Base-by-base conservation (phyloP, 2,113 vertebrate species). In the Nerophis lumbriciformis region DNA sequence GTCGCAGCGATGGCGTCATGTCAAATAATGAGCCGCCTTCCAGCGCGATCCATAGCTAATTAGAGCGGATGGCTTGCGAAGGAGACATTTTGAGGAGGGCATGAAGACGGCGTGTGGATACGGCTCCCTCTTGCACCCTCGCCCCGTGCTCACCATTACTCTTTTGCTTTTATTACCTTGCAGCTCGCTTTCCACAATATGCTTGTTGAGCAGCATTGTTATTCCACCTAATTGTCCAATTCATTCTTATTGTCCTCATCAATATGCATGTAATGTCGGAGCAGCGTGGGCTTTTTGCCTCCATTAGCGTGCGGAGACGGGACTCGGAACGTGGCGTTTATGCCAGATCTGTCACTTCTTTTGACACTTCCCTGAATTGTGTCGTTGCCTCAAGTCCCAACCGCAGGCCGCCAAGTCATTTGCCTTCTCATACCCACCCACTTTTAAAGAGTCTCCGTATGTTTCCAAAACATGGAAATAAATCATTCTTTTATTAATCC, bases 21-120 rank as follows among this genome's bases (percentile, higher is more conserved):
- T 78, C 72, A 78, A 81, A 81, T 84, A 85, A 85, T 75, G 77
- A 68, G 44, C 77, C 73, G 76, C 69, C 66, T 71, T 71, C 65
- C 66, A 73, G 81, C 68, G 51, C 72, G 82, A 90, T 90, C 85
- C 81, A 90, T 89, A 87, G 83, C 88, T 90, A 88, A 90, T 92
- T 90, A 90, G 82, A 85, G 85, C 74, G 73, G 75, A 82, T 80
- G 79, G 86, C 82, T 87, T 84, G 86, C 76, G 82, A 80, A 78
- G 48, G 63, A 15, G 81, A 88, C 84, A 85, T 75, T 87, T 88
- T 89, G 90, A 90, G 71, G 79, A 85, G 82, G 76, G 69, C 77
- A 76, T 82, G 71, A 79, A 81, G 84, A 73, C 78, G 69, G 59
- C 42, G 71, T 76, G 76, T 85, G 82, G 37, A 88, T 90, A 77